These are phyloP conservation scores for Megalurothrips usitatus DNA, from an alignment of 2,888 invertebrate genomes.

Conservation along the genomic window DNA sequence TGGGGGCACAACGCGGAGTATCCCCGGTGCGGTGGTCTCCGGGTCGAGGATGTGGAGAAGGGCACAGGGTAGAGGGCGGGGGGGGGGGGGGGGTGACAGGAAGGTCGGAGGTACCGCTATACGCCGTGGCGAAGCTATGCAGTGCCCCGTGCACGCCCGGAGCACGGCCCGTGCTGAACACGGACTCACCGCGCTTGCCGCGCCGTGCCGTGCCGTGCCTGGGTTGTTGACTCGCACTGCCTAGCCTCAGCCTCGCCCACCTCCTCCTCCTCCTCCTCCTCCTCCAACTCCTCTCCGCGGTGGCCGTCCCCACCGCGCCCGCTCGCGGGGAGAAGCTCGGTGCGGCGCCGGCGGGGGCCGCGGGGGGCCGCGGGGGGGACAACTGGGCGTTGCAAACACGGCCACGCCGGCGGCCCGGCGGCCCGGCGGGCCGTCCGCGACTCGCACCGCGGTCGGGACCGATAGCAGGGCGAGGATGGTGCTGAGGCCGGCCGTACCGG, in stretches of 20 bases:
- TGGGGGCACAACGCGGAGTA: neutral
- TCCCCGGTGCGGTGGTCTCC: neutral
- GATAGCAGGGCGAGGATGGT: no score
- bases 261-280: neutral
- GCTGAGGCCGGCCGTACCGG: no score
- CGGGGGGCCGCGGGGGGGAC: neutral
- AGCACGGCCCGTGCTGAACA: no score
- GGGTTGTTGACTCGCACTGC: neutral
- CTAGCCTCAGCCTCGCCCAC: neutral
- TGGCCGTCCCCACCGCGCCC: no score
- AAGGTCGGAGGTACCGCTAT: neutral
- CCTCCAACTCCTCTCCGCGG: neutral
- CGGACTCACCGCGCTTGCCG: neutral
- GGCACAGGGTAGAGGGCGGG: neutral
- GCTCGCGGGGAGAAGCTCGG: no score
- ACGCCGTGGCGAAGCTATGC: neutral
- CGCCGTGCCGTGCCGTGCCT: neutral
- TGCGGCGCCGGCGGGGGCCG: neutral
- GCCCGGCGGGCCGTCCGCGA: no score
- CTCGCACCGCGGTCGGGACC: no score
- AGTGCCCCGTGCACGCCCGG: no score
- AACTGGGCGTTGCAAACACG: neutral
- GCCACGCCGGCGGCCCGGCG: neutral
- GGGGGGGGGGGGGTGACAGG: neutral
- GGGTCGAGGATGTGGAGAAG: no score